phyloP scores from a whole-genome alignment of 2,113 vertebrate species.

The Zosterops japonicus region DNA sequence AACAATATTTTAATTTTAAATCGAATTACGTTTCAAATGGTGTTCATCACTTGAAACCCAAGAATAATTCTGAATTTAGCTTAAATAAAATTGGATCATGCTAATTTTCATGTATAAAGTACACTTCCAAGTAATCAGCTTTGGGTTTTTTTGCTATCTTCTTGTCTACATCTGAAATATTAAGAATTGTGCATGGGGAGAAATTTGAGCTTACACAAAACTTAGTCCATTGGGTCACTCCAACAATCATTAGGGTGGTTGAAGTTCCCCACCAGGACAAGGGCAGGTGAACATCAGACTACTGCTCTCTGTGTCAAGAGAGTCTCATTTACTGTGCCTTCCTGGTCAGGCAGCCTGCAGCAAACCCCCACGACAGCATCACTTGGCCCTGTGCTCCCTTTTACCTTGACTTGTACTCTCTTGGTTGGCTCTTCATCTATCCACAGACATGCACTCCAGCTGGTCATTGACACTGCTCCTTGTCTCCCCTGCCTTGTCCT shows the following conservation, averaged over 20 bases:
- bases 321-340: background rate
- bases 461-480: rapidly evolving
- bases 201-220: background rate
- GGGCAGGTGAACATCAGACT: background rate
- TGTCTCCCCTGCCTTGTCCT: background rate
- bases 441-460: background rate
- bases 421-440: rapidly evolving
- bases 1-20: conserved; percentile 43
- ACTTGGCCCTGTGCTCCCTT: background rate
- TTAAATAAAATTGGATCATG: background rate
- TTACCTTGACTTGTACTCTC: background rate
- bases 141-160: rapidly evolving
- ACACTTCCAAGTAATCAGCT: background rate
- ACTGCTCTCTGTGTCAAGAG: background rate
- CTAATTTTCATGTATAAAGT: background rate
- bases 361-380: rapidly evolving
- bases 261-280: background rate
- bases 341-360: background rate
- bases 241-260: background rate
- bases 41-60: background rate
- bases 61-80: background rate
- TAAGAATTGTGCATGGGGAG: background rate
- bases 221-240: background rate
- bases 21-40: background rate
- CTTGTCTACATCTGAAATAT: background rate